These are phyloP conservation scores for Choristoneura fumiferana DNA, from an alignment of 1,140 invertebrate species.

Conservation along the genomic window DNA sequence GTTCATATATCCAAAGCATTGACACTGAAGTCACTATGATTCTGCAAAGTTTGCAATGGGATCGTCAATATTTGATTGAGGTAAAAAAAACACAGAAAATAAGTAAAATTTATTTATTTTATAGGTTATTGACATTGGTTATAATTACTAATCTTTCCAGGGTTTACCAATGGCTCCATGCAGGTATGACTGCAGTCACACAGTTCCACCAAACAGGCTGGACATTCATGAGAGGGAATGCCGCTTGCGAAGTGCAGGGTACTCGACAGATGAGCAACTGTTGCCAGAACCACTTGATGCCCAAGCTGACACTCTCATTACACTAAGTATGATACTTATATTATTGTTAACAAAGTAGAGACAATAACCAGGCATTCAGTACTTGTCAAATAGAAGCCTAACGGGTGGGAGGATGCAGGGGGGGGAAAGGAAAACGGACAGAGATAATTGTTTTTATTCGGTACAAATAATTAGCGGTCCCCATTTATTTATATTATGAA, in stretches of 20 bases:
- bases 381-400: no score
- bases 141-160: no score
- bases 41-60: constrained; percentile 63
- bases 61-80: constrained; percentile 44
- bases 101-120: no score
- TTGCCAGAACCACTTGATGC: constrained; percentile 47
- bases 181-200: constrained; percentile 45
- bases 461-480: no score
- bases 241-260: constrained; percentile 42
- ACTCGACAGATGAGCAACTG: constrained; percentile 40
- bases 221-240: constrained; percentile 51
- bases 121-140: no score
- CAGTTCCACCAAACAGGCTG: constrained; percentile 35
- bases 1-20: constrained; percentile 37
- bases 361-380: no score
- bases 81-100: constrained; percentile 25
- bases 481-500: no score
- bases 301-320: constrained; percentile 43
- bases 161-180: constrained; percentile 32
- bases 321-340: constrained; percentile 45
- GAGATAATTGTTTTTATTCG: no score
- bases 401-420: no score
- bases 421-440: no score
- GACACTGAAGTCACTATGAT: constrained; percentile 59
- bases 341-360: no score